phyloP scores from a whole-genome alignment of 2,113 vertebrate species.

The Sapajus apella region DNA sequence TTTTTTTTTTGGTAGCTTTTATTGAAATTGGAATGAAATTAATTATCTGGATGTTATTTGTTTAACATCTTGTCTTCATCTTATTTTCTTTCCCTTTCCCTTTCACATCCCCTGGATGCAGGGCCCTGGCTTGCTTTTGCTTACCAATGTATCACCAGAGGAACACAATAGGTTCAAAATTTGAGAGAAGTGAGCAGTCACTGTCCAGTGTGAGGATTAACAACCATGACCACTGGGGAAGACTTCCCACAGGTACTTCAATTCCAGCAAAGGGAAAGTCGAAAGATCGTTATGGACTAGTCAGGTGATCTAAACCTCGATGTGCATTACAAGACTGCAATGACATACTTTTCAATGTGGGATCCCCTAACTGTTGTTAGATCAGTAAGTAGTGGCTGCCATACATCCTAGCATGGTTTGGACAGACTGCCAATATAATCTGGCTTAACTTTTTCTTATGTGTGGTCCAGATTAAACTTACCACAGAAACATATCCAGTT shows the following conservation, averaged over 20 bases:
- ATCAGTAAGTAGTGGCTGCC: slow-evolving; percentile 11
- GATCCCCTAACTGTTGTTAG: slow-evolving; percentile 40
- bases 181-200: neutral
- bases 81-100: neutral
- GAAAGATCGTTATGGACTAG: neutral
- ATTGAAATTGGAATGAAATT: neutral
- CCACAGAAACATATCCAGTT: neutral
- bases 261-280: neutral
- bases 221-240: neutral
- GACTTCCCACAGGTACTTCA: neutral
- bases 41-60: neutral
- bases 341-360: slow-evolving; percentile 35
- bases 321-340: slow-evolving; percentile 5
- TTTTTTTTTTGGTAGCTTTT: neutral
- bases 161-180: neutral
- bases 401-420: slow-evolving; percentile 3
- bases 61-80: neutral
- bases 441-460: neutral
- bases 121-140: neutral
- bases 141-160: neutral
- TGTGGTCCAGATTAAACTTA: slow-evolving; percentile 24
- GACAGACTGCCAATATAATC: neutral
- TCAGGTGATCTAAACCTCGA: neutral
- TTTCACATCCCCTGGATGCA: neutral
- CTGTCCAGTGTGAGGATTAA: accelerated